These are phyloP conservation scores for Chloroclysta siterata DNA, from an alignment of 2,888 invertebrate species.

Conservation along the genomic window DNA sequence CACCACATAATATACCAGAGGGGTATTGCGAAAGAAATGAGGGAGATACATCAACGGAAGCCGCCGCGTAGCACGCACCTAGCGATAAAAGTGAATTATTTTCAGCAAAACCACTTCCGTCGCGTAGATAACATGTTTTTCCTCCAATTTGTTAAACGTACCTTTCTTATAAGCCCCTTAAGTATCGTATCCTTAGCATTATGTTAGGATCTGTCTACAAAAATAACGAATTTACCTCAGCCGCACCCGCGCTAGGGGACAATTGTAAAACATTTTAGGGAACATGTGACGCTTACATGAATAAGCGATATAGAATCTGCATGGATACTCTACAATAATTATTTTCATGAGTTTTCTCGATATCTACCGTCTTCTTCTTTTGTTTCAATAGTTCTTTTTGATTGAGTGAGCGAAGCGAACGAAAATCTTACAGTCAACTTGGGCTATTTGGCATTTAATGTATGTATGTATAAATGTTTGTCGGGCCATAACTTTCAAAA, in stretches of 20 bases:
- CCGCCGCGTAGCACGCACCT: background rate
- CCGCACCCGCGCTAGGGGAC: conserved; percentile 36
- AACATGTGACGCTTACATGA: conserved; percentile 34
- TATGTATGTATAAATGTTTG: too few relatives aligned
- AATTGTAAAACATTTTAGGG: conserved; percentile 42
- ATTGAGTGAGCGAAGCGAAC: too few relatives aligned
- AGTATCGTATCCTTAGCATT: conserved; percentile 31
- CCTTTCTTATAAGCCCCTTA: conserved; percentile 28
- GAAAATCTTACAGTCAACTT: too few relatives aligned
- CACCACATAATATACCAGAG: background rate
- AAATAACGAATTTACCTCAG: conserved; percentile 41
- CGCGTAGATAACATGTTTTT: conserved; percentile 31
- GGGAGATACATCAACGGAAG: background rate
- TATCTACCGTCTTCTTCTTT: too few relatives aligned
- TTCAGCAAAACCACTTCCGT: conserved; percentile 18
- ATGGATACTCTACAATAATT: conserved; percentile 18
- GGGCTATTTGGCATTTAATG: too few relatives aligned
- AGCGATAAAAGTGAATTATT: conserved; percentile 30
- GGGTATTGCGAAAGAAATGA: background rate
- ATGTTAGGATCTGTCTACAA: conserved; percentile 29
- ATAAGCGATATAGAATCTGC: conserved; percentile 42
- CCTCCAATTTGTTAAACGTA: conserved; percentile 27
- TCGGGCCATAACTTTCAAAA: too few relatives aligned
- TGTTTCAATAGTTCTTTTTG: too few relatives aligned
- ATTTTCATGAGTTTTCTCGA: background rate